A percentile compares a stretch with the other conserved stretches of the same genome.
Evolutionary conservation across 2,797 vertebrate genomes (phyloP).

Genomic region (Cryptoprocta ferox): DNA sequence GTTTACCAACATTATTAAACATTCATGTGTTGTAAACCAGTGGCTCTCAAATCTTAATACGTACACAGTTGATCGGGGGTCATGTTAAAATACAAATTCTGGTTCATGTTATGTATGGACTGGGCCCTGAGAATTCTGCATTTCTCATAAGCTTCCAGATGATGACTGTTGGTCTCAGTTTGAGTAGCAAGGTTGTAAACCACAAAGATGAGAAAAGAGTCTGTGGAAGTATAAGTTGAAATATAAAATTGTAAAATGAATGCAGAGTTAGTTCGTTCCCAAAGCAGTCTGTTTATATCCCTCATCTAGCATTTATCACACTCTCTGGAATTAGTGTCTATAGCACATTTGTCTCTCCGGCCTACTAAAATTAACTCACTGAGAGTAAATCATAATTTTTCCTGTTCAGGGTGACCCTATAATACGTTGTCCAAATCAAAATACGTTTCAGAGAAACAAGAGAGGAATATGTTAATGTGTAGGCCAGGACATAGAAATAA

Average conservation of each 20-base stretch:
- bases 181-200: background rate
- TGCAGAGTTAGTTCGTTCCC: background rate
- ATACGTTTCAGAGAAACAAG: background rate
- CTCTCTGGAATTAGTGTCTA: background rate
- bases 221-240: background rate
- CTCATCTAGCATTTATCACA: background rate
- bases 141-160: background rate
- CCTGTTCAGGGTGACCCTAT: background rate
- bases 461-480: background rate
- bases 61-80: background rate
- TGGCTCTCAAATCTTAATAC: slow-evolving; percentile 14
- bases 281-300: background rate
- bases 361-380: background rate
- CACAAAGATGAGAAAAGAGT: background rate
- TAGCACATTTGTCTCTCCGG: background rate
- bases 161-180: background rate
- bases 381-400: background rate
- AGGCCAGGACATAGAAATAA: background rate
- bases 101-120: background rate
- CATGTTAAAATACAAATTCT: background rate
- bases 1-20: background rate
- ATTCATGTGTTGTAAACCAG: slow-evolving; percentile 13
- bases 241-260: background rate
- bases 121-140: background rate
- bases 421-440: background rate